A percentile compares a stretch with the other conserved stretches of the same genome.
Conservation (phyloP, 2,797 vertebrate genomes). For the Gymnoscopelus braueri region DNA sequence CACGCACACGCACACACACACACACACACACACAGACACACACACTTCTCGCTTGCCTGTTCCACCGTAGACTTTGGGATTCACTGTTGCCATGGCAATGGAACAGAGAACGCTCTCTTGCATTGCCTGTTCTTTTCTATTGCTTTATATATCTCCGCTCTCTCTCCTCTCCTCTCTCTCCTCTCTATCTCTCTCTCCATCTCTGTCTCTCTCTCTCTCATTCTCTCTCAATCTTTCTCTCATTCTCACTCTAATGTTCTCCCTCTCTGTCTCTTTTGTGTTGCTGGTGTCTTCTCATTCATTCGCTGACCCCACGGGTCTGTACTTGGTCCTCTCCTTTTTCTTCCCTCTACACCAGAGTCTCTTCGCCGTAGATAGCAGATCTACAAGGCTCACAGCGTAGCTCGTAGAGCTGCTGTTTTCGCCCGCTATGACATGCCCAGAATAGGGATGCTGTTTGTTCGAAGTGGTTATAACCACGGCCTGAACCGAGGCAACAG, state of each 20-base stretch:
- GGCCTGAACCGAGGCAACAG: no score
- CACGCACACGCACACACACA: not conserved
- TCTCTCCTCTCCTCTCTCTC: constrained; percentile 17
- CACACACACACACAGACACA: not conserved
- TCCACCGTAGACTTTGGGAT: constrained; percentile 80
- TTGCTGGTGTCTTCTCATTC: not conserved
- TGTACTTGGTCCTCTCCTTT: no score
- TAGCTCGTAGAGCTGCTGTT: no score
- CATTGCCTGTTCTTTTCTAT: constrained; percentile 71
- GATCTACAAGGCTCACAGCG: no score
- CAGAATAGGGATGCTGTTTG: no score
- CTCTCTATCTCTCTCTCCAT: constrained; percentile 7
- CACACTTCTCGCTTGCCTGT: constrained; percentile 46
- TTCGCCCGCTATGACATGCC: no score
- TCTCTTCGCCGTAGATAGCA: no score
- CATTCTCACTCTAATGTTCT: constrained; percentile 10
- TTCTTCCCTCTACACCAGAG: no score
- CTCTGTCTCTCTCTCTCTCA: not conserved
- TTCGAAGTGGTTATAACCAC: no score
- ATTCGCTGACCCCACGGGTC: no score
- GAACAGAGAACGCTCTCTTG: constrained; percentile 75
- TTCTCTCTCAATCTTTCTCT: constrained; percentile 10
- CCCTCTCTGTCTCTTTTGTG: not conserved
- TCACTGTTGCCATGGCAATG: constrained; percentile 83
- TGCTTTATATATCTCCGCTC: constrained; percentile 50